Conservation (phyloP, 92 coral and sea anemone species). For the Parazoanthus darwini region DNA sequence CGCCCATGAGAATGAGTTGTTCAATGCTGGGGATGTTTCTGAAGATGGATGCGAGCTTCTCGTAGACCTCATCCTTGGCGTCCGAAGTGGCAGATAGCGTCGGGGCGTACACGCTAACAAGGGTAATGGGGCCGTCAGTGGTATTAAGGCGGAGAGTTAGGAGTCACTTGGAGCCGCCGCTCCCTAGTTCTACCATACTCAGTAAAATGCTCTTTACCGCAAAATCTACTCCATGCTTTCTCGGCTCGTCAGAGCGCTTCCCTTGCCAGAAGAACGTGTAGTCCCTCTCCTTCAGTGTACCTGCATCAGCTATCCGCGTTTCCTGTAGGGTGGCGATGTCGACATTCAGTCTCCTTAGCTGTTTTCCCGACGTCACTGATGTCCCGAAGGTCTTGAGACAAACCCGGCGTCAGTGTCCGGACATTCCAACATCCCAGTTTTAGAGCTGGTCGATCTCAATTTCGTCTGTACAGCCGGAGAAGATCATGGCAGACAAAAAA, state of each 20-base stretch:
- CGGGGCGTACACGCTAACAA: constrained; percentile 52
- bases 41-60: neutral
- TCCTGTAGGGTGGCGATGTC: constrained; percentile 11
- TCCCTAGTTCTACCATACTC: constrained; percentile 39
- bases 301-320: neutral
- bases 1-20: too few species aligned
- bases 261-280: constrained; percentile 26
- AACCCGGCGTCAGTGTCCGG: neutral
- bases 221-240: constrained; percentile 41
- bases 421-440: constrained; percentile 9
- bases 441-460: neutral
- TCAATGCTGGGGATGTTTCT: too few species aligned
- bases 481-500: too few species aligned
- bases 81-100: constrained; percentile 40
- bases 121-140: constrained; percentile 45
- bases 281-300: neutral
- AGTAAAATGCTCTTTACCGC: constrained; percentile 47
- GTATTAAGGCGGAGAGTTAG: constrained; percentile 39
- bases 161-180: constrained; percentile 30
- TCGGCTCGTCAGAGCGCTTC: constrained; percentile 1
- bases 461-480: too few species aligned
- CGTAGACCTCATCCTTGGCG: constrained; percentile 46
- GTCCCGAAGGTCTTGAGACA: constrained; percentile 2
- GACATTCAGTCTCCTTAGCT: constrained; percentile 10
- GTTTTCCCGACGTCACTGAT: constrained; percentile 17